A percentile compares a stretch with the other conserved stretches of the same genome.
Conservation (phyloP, 2,888 invertebrate species). For the Aphrophora alni region DNA sequence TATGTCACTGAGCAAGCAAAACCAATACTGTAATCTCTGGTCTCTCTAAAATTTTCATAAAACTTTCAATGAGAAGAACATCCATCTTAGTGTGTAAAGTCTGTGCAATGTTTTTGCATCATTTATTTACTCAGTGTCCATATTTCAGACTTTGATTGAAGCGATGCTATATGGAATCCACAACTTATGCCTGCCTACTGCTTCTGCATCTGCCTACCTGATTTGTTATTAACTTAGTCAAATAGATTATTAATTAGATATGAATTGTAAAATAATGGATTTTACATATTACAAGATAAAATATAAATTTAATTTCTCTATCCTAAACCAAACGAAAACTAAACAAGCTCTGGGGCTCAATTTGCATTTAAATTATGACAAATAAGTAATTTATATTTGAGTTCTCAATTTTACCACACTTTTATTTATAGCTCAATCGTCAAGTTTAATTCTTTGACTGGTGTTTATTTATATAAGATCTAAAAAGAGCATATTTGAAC, state of each 20-base stretch:
- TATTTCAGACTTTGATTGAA: not conserved
- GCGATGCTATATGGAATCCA: not conserved
- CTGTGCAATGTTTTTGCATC: not conserved
- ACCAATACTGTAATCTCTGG: no score
- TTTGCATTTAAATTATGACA: not conserved
- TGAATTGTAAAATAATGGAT: not conserved
- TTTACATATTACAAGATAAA: not conserved
- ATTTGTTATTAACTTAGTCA: slow-evolving; percentile 6
- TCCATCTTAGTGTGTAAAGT: no score
- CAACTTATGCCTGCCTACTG: slow-evolving; percentile 4
- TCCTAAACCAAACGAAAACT: not conserved
- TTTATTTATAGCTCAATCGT: no score
- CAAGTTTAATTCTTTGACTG: not conserved
- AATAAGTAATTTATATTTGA: not conserved
- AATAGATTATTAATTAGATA: not conserved
- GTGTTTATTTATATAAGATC: not conserved
- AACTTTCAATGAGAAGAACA: no score
- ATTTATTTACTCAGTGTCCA: no score
- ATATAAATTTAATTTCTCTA: not conserved
- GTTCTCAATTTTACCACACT: not conserved
- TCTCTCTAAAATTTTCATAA: no score
- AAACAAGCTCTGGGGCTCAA: not conserved
- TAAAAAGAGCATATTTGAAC: not conserved
- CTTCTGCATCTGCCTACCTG: not conserved
- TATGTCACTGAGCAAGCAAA: no score